Base-by-base conservation (phyloP, 2,113 vertebrate genomes). In the Tachysurus vachellii region DNA sequence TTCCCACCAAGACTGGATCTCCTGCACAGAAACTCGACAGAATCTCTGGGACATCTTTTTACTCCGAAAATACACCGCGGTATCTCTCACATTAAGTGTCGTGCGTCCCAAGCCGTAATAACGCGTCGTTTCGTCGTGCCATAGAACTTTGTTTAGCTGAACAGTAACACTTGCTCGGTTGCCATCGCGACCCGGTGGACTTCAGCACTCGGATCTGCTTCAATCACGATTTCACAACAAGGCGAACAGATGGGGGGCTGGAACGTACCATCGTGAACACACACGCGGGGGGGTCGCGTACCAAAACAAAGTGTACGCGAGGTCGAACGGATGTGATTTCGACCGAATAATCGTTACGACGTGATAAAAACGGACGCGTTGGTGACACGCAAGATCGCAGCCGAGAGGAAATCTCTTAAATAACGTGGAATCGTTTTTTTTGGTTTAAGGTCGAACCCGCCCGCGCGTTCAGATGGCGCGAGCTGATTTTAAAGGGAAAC, bases 1-100 rank as follows among this genome's bases (percentile, higher is more conserved):
- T 97, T 97, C 97, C 97, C 97, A 98, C 96, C 97, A 98, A 75
- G 96, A 97, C 95, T 96, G 97, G 91, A 98, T 94, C 95, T 98
- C 96, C 91, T 96, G 96, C 96, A 97, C 95, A 89, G 94, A 94
- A 94, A 94, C 89, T 71, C 85, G 92, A 95, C 95, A 95, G 36
- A 36, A 36, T 96, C 95, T 95, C 92, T 89, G 94, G 91, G 95
- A 96, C 95, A 96, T 95, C 92, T 88, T 95, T 77, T 50, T 84
- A 56, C 81, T 88, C 80, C 23, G 54, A 85, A 85, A 85, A 81
- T 36, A 36, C 36, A 66, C 36, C 64, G 66, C 87, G 68, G 68
- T 87, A 53, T 88, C 85, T 90, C 88, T 95, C 94, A 94, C 95
- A 95, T 95, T 57, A 93, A 94, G 93, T 36, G 61, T 57, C 16